phyloP scores from a whole-genome alignment of 2,888 invertebrate genomes.

The Drosophila neutralis region DNA sequence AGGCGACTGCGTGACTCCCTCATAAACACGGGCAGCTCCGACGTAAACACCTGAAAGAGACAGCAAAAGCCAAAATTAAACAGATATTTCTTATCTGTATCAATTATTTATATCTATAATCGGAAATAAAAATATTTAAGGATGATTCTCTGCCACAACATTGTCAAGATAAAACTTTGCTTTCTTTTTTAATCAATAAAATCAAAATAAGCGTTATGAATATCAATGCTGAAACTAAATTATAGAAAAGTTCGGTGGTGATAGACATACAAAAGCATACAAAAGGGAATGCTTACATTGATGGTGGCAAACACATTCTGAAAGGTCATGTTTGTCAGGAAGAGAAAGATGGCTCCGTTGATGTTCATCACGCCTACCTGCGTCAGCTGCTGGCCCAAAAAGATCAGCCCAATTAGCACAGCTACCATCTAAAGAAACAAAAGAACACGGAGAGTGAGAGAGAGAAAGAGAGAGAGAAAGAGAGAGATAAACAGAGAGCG shows the following conservation, averaged over 20 bases:
- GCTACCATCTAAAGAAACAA: conserved; percentile 90
- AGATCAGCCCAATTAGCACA: conserved; percentile 94
- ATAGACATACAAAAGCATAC: too few relatives aligned
- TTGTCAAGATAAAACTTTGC: background rate
- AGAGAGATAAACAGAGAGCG: too few relatives aligned
- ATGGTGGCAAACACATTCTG: conserved; percentile 98
- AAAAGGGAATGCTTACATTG: conserved; percentile 87
- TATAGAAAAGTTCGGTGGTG: background rate
- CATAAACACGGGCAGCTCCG: conserved; percentile 94
- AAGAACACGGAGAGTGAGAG: background rate
- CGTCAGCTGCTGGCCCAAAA: conserved; percentile 91
- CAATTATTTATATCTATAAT: background rate
- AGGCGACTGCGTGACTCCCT: conserved; percentile 95
- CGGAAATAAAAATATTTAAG: too few relatives aligned
- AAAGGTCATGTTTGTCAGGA: conserved; percentile 96
- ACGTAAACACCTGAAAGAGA: conserved; percentile 91
- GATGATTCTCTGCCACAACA: background rate
- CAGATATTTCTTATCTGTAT: background rate
- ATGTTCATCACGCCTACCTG: conserved; percentile 97
- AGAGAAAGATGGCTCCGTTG: conserved; percentile 95
- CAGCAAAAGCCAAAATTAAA: background rate
- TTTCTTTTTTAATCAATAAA: background rate
- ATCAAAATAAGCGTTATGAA: background rate
- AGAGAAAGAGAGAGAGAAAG: too few relatives aligned
- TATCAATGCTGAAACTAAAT: background rate